Conservation (phyloP, 1,140 invertebrate species). For the Atopsyche davidsoni region DNA sequence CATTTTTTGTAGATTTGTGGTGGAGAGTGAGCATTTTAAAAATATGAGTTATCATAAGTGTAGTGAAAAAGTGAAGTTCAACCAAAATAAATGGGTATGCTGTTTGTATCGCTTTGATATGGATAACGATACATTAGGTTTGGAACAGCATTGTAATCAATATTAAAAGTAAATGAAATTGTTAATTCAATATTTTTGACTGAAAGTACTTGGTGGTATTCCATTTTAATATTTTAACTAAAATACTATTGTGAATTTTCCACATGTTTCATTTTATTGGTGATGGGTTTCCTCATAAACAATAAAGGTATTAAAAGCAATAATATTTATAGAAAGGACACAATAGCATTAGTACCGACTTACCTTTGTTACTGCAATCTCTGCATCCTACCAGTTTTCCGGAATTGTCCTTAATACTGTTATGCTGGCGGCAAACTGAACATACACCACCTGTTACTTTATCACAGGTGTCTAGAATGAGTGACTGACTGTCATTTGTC, state of each 20-base stretch:
- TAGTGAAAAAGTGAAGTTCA: too few species aligned
- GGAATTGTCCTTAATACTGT: conserved; percentile 45
- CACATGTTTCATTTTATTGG: too few species aligned
- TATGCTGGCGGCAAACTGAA: conserved; percentile 52
- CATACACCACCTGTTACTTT: conserved; percentile 46
- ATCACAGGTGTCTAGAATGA: conserved; percentile 13
- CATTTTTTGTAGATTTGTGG: too few species aligned
- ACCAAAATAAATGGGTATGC: too few species aligned
- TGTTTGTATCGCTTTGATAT: too few species aligned
- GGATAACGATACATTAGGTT: neutral
- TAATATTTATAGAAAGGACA: neutral
- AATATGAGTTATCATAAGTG: too few species aligned
- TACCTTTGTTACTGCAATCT: conserved; percentile 75
- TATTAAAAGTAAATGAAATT: neutral
- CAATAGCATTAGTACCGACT: conserved; percentile 15
- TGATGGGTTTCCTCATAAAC: too few species aligned
- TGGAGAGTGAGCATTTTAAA: too few species aligned
- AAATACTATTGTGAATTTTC: too few species aligned
- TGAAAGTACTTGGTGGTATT: too few species aligned
- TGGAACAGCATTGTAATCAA: neutral
- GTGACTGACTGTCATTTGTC: conserved; percentile 26
- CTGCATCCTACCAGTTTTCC: conserved; percentile 69
- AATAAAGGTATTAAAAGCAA: too few species aligned
- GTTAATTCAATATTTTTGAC: conserved; percentile 16
- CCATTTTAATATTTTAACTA: too few species aligned